Evolutionary conservation across 2,797 vertebrate species (phyloP).

Genomic region (Epinephelus awoara): DNA sequence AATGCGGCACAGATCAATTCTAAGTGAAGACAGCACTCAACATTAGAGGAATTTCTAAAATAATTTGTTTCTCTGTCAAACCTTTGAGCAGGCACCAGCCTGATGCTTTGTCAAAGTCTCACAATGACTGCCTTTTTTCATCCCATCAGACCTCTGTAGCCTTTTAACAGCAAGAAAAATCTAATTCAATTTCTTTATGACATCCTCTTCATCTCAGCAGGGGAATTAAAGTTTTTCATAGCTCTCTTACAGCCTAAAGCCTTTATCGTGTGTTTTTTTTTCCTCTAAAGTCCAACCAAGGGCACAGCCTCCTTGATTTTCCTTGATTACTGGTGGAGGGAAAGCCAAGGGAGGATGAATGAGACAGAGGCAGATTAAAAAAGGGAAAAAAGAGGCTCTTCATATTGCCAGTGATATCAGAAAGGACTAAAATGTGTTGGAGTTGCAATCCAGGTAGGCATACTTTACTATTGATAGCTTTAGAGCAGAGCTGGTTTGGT

Average conservation of each 20-base stretch:
- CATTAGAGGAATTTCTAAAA: not conserved
- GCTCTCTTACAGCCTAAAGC: constrained; percentile 60
- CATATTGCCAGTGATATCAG: constrained; percentile 18
- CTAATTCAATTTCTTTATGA: constrained; percentile 65
- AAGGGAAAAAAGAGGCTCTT: not conserved
- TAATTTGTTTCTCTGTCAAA: constrained; percentile 19
- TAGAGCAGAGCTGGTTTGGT: constrained; percentile 44
- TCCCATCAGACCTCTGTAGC: constrained; percentile 31
- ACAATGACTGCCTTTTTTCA: constrained; percentile 23
- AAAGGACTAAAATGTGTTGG: constrained; percentile 26
- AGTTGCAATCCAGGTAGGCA: constrained; percentile 15
- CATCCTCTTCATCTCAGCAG: constrained; percentile 67
- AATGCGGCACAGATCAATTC: not conserved
- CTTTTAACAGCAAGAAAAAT: constrained; percentile 40
- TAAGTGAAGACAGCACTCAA: not conserved
- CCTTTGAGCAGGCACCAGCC: not conserved
- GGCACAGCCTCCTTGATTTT: constrained; percentile 66
- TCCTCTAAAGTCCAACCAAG: constrained; percentile 65
- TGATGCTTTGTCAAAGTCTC: constrained; percentile 31
- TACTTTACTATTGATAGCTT: constrained; percentile 25
- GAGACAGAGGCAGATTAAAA: constrained; percentile 41
- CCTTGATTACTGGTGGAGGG: constrained; percentile 37
- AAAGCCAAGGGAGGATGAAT: constrained; percentile 37
- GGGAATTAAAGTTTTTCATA: constrained; percentile 66
- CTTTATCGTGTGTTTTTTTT: constrained; percentile 53